These are phyloP conservation scores for Lochmaea capreae DNA, from an alignment of 2,888 invertebrate genomes.

Conservation along the genomic window DNA sequence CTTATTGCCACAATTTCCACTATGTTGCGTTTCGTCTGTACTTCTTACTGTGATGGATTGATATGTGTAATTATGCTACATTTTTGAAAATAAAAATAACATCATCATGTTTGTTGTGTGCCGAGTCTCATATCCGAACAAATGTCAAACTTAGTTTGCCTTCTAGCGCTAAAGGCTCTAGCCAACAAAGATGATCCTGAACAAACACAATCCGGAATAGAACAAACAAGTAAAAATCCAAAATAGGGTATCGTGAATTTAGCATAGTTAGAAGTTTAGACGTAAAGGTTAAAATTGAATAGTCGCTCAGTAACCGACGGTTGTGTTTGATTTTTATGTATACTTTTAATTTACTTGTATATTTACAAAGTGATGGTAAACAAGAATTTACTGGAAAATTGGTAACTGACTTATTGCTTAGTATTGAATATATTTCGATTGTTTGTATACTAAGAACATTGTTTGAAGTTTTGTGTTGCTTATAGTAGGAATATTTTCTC, in stretches of 20 bases:
- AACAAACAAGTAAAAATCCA: slow-evolving; percentile 30
- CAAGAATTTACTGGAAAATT: slow-evolving; percentile 10
- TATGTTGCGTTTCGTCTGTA: background rate
- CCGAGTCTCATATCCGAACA: slow-evolving; percentile 26
- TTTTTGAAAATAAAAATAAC: slow-evolving; percentile 14
- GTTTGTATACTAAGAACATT: background rate
- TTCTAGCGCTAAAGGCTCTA: background rate
- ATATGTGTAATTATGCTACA: slow-evolving; percentile 10
- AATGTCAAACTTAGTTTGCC: slow-evolving; percentile 23
- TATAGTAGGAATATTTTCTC: background rate
- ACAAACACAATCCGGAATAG: slow-evolving; percentile 25
- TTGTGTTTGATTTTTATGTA: slow-evolving; percentile 15
- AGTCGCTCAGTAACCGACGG: background rate
- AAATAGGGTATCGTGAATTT: slow-evolving; percentile 25
- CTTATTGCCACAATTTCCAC: background rate
- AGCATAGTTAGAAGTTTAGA: slow-evolving; percentile 23
- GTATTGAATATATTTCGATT: background rate
- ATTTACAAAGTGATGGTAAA: slow-evolving; percentile 20
- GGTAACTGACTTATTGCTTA: background rate
- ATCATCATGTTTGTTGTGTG: slow-evolving; percentile 20
- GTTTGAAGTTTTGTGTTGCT: background rate
- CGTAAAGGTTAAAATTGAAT: slow-evolving; percentile 23
- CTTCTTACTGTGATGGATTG: background rate
- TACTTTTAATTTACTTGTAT: slow-evolving; percentile 17
- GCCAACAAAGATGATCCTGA: slow-evolving; percentile 23